These are phyloP conservation scores for Euleptes europaea DNA, from an alignment of 2,113 vertebrate genomes.

Conservation along the genomic window DNA sequence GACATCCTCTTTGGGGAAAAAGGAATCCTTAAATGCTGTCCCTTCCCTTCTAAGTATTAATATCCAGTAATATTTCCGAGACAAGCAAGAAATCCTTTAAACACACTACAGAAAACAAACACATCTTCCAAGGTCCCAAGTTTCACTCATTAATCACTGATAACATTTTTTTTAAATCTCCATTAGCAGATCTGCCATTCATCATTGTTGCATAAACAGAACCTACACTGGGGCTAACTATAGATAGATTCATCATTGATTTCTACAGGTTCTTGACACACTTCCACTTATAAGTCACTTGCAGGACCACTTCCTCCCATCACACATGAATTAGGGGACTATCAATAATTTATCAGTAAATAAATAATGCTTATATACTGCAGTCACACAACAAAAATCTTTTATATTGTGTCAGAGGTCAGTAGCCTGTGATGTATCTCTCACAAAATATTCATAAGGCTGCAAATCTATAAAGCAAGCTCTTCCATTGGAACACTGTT, in stretches of 20 bases:
- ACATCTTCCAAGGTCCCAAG: not conserved
- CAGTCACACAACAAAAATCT: constrained; percentile 40
- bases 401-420: constrained; percentile 19
- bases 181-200: constrained; percentile 24
- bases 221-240: not conserved
- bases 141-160: not conserved
- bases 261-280: constrained; percentile 29
- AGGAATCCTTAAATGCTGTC: not conserved
- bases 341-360: constrained; percentile 46
- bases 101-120: not conserved
- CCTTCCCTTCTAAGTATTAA: not conserved
- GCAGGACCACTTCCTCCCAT: constrained; percentile 47
- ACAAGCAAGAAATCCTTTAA: not conserved
- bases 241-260: constrained; percentile 39
- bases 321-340: constrained; percentile 21
- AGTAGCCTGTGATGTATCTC: fast-evolving
- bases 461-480: not conserved
- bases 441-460: fast-evolving
- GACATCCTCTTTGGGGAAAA: not conserved
- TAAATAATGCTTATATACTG: constrained; percentile 26
- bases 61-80: not conserved
- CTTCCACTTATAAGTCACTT: constrained; percentile 43
- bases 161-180: not conserved
- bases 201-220: constrained; percentile 14
- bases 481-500: not conserved